A percentile compares a stretch with the other conserved stretches of the same genome.
Conservation (phyloP, 2,113 vertebrate species). For the Dendropsophus ebraccatus region DNA sequence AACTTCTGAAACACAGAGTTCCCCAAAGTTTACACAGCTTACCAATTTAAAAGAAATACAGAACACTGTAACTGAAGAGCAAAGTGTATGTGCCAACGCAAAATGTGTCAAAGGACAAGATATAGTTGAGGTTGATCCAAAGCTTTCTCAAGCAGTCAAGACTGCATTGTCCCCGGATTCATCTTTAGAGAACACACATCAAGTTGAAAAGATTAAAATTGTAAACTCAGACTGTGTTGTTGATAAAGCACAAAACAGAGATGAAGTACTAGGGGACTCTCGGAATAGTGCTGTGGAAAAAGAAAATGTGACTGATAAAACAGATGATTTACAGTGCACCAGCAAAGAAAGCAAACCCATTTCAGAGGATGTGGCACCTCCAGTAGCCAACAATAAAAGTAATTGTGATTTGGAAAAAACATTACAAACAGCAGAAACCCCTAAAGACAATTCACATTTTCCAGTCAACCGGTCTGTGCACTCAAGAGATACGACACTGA, state of each 20-base stretch:
- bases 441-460: constrained; percentile 65
- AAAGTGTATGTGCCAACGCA: constrained; percentile 26
- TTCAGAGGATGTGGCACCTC: constrained; percentile 65
- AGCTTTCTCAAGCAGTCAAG: background rate
- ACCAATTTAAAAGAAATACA: background rate
- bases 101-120: constrained; percentile 25
- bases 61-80: constrained; percentile 3
- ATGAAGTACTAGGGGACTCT: background rate
- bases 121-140: constrained; percentile 8
- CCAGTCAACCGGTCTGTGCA: constrained; percentile 64
- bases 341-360: constrained; percentile 68
- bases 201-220: constrained; percentile 43
- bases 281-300: constrained; percentile 3
- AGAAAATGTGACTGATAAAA: constrained; percentile 46
- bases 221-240: constrained; percentile 13
- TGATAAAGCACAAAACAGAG: background rate
- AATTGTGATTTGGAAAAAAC: constrained; percentile 64
- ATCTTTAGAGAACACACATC: background rate
- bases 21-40: background rate
- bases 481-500: constrained; percentile 62
- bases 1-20: background rate
- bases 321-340: constrained; percentile 67
- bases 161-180: background rate
- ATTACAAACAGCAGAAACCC: constrained; percentile 60
- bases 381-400: constrained; percentile 65